phyloP scores from a whole-genome alignment of 2,797 vertebrate species.

The Moxostoma hubbsi region DNA sequence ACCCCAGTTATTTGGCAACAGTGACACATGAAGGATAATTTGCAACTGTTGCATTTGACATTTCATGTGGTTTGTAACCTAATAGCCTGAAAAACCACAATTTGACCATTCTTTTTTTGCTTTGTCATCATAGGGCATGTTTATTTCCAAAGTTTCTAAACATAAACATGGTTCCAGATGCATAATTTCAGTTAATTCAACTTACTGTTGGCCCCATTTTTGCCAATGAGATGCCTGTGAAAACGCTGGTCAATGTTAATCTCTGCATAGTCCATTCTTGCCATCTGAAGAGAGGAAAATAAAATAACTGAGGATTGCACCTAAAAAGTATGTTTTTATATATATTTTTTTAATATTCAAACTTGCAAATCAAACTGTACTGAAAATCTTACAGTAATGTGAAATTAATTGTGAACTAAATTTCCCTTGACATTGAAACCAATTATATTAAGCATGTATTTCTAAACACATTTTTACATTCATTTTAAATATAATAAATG shows the following conservation, averaged over 20 bases:
- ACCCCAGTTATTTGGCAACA: background rate
- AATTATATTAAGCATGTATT: too few species aligned
- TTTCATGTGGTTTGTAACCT: background rate
- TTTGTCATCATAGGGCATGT: background rate
- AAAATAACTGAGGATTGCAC: background rate
- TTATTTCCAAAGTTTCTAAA: background rate
- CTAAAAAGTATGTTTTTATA: too few species aligned
- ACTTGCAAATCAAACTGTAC: too few species aligned
- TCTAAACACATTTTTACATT: too few species aligned
- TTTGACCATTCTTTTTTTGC: slow-evolving; percentile 11
- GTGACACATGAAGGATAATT: background rate
- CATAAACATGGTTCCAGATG: background rate
- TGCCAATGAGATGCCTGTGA: slow-evolving; percentile 83
- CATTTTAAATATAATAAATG: too few species aligned
- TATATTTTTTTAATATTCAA: too few species aligned
- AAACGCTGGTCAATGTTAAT: slow-evolving; percentile 83
- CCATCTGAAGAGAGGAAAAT: slow-evolving; percentile 69
- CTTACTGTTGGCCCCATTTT: slow-evolving; percentile 84
- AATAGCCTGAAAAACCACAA: background rate
- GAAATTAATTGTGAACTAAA: too few species aligned
- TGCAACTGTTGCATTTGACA: background rate
- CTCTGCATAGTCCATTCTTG: slow-evolving; percentile 84
- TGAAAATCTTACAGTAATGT: too few species aligned
- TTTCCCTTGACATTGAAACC: too few species aligned
- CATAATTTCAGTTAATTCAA: slow-evolving; percentile 13